These are phyloP conservation scores for Pseudochaenichthys georgianus DNA, from an alignment of 2,797 vertebrate species.

Conservation along the genomic window DNA sequence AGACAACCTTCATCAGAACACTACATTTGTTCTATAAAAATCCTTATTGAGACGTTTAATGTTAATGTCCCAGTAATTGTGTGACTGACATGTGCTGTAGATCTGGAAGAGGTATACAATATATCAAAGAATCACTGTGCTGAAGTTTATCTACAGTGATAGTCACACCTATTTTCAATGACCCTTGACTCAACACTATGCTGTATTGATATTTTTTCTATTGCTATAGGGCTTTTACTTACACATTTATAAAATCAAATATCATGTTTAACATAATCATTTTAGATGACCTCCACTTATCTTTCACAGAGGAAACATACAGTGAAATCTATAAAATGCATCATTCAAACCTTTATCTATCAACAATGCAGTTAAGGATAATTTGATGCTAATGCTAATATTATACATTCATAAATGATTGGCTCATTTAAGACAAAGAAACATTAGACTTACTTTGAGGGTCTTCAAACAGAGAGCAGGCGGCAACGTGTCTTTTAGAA, in stretches of 20 bases:
- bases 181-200: background rate
- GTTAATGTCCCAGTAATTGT: background rate
- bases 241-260: background rate
- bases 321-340: background rate
- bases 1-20: background rate
- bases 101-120: background rate
- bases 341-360: background rate
- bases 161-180: background rate
- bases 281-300: slow-evolving; percentile 1
- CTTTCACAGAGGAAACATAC: background rate
- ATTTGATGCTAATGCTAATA: background rate
- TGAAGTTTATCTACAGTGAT: background rate
- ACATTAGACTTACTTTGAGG: slow-evolving; percentile 1
- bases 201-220: background rate
- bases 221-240: background rate
- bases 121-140: background rate
- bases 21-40: background rate
- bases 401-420: background rate
- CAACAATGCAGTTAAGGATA: background rate
- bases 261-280: slow-evolving; percentile 4
- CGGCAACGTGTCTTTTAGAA: slow-evolving; percentile 41
- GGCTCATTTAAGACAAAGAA: slow-evolving; percentile 18
- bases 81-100: background rate
- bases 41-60: background rate
- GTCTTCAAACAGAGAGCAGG: slow-evolving; percentile 22